phyloP scores from a whole-genome alignment of 2,113 vertebrate species.

The Microcebus jonahi region DNA sequence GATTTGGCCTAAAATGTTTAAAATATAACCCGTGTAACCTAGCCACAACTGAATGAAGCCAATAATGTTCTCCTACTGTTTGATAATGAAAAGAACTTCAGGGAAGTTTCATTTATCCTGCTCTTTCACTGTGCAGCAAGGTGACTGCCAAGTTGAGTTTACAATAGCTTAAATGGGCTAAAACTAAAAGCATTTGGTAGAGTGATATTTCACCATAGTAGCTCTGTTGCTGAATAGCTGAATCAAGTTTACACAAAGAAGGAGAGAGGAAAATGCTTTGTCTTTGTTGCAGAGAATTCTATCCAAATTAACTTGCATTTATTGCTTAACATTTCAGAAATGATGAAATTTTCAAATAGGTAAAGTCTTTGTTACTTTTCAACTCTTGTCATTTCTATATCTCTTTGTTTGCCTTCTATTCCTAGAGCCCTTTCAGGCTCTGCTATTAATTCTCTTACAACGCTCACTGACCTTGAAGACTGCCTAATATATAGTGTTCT shows the following conservation, averaged over 20 bases:
- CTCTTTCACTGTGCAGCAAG: constrained; percentile 57
- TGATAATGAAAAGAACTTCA: constrained; percentile 53
- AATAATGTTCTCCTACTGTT: constrained; percentile 70
- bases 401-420: neutral
- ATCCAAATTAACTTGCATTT: constrained; percentile 19
- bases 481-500: neutral
- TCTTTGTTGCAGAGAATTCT: constrained; percentile 36
- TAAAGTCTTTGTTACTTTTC: neutral
- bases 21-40: constrained; percentile 66
- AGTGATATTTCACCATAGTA: constrained; percentile 60
- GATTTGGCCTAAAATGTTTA: constrained; percentile 47
- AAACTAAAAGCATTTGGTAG: constrained; percentile 56
- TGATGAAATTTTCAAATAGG: neutral
- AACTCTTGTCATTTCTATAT: neutral
- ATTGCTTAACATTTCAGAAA: constrained; percentile 51
- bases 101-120: constrained; percentile 58
- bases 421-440: neutral
- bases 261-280: neutral
- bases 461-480: neutral
- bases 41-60: constrained; percentile 66
- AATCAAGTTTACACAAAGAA: constrained; percentile 1
- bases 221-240: constrained; percentile 25
- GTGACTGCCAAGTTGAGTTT: constrained; percentile 73
- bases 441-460: neutral
- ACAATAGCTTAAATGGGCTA: constrained; percentile 66